Percentiles rank a stretch among this genome's conserved stretches.
Conservation (phyloP, 2,113 vertebrate genomes). For the Athene noctua region DNA sequence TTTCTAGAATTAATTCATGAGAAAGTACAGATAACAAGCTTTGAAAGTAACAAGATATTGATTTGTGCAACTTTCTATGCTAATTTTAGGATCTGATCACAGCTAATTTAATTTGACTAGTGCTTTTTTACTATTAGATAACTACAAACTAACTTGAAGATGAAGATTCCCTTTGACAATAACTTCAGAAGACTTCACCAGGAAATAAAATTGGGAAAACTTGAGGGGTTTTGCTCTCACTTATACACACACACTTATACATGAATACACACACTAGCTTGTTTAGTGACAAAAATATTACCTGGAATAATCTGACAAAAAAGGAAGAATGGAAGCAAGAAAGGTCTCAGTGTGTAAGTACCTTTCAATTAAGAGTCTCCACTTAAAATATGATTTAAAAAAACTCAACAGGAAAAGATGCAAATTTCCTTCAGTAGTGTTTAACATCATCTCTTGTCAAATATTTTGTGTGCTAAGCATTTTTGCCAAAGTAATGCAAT, state of each 20-base stretch:
- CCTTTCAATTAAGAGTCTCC: not conserved
- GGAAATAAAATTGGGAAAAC: not conserved
- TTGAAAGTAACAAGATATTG: slow-evolving; percentile 73
- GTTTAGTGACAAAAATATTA: not conserved
- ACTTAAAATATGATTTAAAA: not conserved
- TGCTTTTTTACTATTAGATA: slow-evolving; percentile 31
- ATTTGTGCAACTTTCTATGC: slow-evolving; percentile 55
- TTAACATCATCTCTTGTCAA: not conserved
- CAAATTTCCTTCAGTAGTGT: not conserved
- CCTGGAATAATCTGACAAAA: not conserved
- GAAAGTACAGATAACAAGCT: slow-evolving; percentile 60
- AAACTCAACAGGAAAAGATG: not conserved
- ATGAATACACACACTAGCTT: not conserved
- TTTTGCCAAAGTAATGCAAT: not conserved
- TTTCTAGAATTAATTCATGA: slow-evolving; percentile 65
- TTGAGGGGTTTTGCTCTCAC: not conserved
- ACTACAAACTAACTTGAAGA: not conserved
- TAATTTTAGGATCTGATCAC: slow-evolving; percentile 65
- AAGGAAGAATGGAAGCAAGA: not conserved
- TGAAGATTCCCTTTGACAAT: slow-evolving; percentile 26
- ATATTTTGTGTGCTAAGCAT: not conserved
- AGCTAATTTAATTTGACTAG: slow-evolving; percentile 70
- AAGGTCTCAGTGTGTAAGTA: not conserved
- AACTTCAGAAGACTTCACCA: not conserved
- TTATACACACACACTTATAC: not conserved